Base-by-base conservation (phyloP, 2,113 vertebrate genomes). In the Ramphastos sulfuratus region DNA sequence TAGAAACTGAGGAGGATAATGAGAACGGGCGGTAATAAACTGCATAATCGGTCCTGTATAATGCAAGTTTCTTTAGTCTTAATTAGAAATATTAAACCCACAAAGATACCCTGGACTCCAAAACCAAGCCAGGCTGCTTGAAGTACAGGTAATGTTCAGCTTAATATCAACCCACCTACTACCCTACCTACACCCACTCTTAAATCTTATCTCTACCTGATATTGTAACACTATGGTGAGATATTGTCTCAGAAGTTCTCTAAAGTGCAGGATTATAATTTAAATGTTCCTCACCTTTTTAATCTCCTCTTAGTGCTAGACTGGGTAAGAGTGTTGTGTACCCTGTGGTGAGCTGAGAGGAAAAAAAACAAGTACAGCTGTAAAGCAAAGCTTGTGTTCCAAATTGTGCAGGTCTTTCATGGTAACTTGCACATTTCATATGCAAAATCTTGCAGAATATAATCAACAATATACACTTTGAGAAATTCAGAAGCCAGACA, bases 1-100 rank as follows among this genome's bases (percentile, higher is more conserved):
- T 44, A 91, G 93, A 94, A 95, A 78, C 91, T n/a, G 39, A 56
- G 76, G 85, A 92, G 82, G 89, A 46, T 95, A 90, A 96, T 93
- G 94, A 94, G 87, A 90, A 75, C 65, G 82, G 75, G 69, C 1
- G 37, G 87, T 72, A 94, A 88, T 94, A 92, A 93, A 92, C 93
- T 91, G 75, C 52, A 5, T 94, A 87, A 93, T 96, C 55, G 81
- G 50, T 55, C 70, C 89, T 82, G 60, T 60, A 87, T 82, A 85
- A 76, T 82, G 15, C 48, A 44, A 39, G 72, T 93, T 96, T 89
- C 89, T 96, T 87, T 64, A 89, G 83, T 69, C 80, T 72, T 88
- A 93, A 95, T 95, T 90, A 92, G 85, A 85, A 90, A 85, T 93
- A 42, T 3, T 84, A 69, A 89, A 55, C 35, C 55, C 93, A 44